A percentile compares a stretch with the other conserved stretches of the same genome.
phyloP scores from a whole-genome alignment of 2,888 invertebrate genomes.

The Megaustenia siamemsis region DNA sequence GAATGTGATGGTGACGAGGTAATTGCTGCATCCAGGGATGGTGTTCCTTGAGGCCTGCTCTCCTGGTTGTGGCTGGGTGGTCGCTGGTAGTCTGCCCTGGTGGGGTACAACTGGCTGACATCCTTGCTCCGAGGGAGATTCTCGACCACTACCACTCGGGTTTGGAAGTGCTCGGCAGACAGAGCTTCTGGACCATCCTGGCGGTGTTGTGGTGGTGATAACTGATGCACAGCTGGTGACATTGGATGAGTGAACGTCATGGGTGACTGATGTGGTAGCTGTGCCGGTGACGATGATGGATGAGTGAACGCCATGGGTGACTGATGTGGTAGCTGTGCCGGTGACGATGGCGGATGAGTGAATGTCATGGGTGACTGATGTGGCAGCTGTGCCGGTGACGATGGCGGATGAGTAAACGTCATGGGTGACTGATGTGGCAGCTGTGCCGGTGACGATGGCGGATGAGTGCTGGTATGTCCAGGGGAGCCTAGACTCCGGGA shows the following conservation, averaged over 20 bases:
- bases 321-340: no score
- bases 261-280: not conserved
- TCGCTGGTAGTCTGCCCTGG: not conserved
- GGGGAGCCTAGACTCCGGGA: not conserved
- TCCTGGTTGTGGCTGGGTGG: not conserved
- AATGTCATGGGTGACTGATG: not conserved
- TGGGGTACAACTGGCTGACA: not conserved
- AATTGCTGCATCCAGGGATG: slow-evolving; percentile 3
- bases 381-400: no score
- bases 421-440: no score
- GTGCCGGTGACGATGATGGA: no score
- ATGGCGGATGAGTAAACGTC: no score
- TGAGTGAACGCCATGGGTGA: no score
- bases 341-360: not conserved
- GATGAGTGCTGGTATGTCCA: not conserved
- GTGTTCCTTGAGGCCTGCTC: not conserved
- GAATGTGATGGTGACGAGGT: slow-evolving; percentile 9
- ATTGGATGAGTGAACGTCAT: not conserved
- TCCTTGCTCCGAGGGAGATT: not conserved
- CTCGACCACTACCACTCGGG: not conserved
- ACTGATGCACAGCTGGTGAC: not conserved
- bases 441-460: not conserved
- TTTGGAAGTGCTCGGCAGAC: not conserved
- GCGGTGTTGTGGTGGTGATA: not conserved
- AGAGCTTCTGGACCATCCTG: not conserved